A percentile compares a stretch with the other conserved stretches of the same genome.
Conservation (phyloP, 2,888 invertebrate genomes). For the Aspidiotus rigidus region DNA sequence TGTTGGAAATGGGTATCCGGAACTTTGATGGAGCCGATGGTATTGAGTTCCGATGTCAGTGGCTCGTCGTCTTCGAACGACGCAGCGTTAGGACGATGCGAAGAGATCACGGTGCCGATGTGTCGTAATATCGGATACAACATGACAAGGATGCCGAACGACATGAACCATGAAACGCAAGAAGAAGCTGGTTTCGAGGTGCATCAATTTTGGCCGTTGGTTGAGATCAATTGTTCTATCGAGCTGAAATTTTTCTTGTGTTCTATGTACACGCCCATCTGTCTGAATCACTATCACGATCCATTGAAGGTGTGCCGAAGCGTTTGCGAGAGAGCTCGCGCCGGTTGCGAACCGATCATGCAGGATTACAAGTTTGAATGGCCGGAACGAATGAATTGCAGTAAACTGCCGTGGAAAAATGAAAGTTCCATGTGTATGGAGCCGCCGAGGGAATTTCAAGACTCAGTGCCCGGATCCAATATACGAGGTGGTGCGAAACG, state of each 20-base stretch:
- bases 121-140: conserved; percentile 95
- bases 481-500: conserved; percentile 42
- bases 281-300: conserved; percentile 82
- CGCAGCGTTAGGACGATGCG: conserved; percentile 50
- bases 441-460: conserved; percentile 54
- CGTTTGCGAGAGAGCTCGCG: conserved; percentile 84
- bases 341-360: conserved; percentile 95
- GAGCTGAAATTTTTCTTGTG: conserved; percentile 96
- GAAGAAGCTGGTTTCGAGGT: conserved; percentile 96
- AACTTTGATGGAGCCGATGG: conserved; percentile 9
- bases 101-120: conserved; percentile 96
- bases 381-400: conserved; percentile 97
- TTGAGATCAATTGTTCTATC: conserved; percentile 92
- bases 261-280: conserved; percentile 96
- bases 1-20: neutral
- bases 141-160: conserved; percentile 91
- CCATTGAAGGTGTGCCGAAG: conserved; percentile 82
- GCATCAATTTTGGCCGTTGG: conserved; percentile 97
- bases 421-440: conserved; percentile 89
- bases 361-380: conserved; percentile 87
- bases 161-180: conserved; percentile 92
- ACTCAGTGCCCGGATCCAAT: conserved; percentile 6
- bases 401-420: conserved; percentile 68
- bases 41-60: conserved; percentile 17
- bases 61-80: conserved; percentile 1